Conservation (phyloP, 2,113 vertebrate species). For the Istiophorus platypterus region DNA sequence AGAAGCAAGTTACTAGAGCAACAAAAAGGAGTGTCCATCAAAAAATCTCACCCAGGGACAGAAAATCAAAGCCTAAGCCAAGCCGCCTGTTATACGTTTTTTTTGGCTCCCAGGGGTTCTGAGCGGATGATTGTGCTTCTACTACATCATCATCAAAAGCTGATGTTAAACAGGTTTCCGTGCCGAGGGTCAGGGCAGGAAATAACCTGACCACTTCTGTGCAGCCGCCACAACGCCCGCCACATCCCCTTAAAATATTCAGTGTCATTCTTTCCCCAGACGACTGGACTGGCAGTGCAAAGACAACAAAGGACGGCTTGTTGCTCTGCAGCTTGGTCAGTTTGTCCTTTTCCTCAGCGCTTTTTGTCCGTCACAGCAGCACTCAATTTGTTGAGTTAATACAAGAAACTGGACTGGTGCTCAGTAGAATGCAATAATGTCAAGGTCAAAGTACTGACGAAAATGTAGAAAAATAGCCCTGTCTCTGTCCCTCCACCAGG, state of each 20-base stretch:
- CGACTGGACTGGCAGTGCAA: background rate
- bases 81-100: background rate
- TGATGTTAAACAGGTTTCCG: constrained; percentile 51
- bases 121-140: constrained; percentile 42
- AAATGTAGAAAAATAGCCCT: too few species aligned
- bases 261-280: background rate
- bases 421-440: too few species aligned
- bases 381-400: background rate
- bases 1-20: background rate
- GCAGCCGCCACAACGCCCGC: background rate
- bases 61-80: background rate
- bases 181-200: background rate
- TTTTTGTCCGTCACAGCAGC: background rate
- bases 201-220: background rate
- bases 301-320: background rate
- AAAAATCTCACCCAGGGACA: background rate
- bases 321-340: background rate
- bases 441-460: too few species aligned
- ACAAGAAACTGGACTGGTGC: too few species aligned
- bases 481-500: too few species aligned
- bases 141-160: constrained; percentile 34
- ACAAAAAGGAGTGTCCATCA: background rate
- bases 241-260: background rate
- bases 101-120: background rate
- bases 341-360: background rate